Evolutionary conservation across 2,113 vertebrate species (phyloP).

Genomic region (Hippocampus mohnikei): DNA sequence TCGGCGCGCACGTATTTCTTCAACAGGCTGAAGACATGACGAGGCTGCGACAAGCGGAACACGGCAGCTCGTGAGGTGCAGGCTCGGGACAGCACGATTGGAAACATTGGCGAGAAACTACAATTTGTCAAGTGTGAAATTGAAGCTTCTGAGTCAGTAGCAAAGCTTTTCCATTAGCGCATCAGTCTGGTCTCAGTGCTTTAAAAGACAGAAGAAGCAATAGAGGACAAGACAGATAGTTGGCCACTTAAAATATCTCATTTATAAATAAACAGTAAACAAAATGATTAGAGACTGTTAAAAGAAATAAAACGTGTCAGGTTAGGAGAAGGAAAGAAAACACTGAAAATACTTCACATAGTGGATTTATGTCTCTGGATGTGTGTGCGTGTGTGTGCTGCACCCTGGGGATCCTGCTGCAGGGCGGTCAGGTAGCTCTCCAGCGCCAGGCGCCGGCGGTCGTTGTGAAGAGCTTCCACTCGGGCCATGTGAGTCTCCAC

Average conservation of each 20-base stretch:
- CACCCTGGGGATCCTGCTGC: conserved; percentile 80
- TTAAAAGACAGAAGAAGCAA: not conserved
- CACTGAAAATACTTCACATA: not conserved
- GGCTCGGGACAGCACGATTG: not conserved
- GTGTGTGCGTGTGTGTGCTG: no score
- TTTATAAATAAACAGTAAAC: not conserved
- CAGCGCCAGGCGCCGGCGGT: conserved; percentile 89
- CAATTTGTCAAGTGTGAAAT: not conserved
- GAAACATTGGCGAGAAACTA: not conserved
- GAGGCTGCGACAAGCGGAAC: conserved; percentile 74
- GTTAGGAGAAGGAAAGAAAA: not conserved
- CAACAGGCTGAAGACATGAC: conserved; percentile 92
- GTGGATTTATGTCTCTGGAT: not conserved
- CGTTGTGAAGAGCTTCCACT: conserved; percentile 94
- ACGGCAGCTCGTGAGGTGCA: not conserved
- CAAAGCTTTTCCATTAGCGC: not conserved
- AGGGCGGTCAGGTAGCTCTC: conserved; percentile 94
- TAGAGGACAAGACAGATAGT: not conserved
- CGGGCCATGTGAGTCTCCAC: conserved; percentile 98
- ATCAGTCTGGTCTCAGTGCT: not conserved
- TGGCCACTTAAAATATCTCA: not conserved
- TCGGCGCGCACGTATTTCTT: conserved; percentile 98
- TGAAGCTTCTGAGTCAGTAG: not conserved
- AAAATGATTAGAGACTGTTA: not conserved
- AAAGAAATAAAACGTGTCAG: not conserved